Conservation (phyloP, 2,888 invertebrate genomes). For the Sympetrum striolatum region DNA sequence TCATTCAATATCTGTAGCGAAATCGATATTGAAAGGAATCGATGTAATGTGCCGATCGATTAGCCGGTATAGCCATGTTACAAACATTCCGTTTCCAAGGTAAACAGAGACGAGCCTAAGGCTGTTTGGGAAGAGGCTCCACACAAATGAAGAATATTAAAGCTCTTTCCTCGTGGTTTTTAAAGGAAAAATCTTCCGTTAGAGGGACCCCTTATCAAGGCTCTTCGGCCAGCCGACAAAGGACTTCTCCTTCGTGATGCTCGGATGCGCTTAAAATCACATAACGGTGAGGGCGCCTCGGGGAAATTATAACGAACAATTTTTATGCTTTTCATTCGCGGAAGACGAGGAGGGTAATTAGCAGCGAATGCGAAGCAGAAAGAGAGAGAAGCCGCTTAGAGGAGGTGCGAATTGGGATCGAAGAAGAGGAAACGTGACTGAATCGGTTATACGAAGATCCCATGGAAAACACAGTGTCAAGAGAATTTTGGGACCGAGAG, state of each 20-base stretch:
- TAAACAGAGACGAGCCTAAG: too few species aligned
- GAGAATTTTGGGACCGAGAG: neutral
- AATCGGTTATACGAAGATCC: neutral
- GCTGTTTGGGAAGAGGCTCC: too few species aligned
- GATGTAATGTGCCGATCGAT: too few species aligned
- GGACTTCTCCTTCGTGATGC: neutral
- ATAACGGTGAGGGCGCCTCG: neutral
- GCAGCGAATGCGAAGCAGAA: neutral
- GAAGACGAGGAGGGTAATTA: neutral
- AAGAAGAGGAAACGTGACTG: neutral
- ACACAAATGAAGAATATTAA: too few species aligned
- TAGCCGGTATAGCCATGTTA: too few species aligned
- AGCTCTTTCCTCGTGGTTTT: too few species aligned
- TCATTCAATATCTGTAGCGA: too few species aligned
- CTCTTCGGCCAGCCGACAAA: neutral
- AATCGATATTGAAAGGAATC: too few species aligned
- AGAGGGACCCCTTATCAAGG: neutral
- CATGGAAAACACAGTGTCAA: neutral
- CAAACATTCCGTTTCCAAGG: too few species aligned
- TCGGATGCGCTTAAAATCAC: neutral
- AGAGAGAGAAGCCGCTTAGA: neutral
- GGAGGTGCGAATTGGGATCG: neutral
- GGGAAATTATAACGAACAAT: neutral
- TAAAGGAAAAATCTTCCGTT: neutral
- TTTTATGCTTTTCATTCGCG: neutral